phyloP scores from a whole-genome alignment of 2,888 invertebrate species.

The Myopa tessellatipennis region DNA sequence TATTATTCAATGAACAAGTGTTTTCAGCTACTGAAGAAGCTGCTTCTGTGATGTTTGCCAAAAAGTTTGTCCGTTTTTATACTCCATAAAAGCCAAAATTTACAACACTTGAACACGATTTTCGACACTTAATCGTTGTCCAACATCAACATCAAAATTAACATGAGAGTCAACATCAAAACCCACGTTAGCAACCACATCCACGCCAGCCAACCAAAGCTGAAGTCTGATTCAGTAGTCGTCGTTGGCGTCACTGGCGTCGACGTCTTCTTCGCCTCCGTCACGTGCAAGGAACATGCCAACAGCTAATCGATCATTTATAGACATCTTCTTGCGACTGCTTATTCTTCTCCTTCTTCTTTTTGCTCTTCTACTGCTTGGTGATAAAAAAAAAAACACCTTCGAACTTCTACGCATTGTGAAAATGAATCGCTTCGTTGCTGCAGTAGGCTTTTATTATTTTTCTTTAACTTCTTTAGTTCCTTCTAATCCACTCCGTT shows the following conservation, averaged over 20 bases:
- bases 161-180: neutral
- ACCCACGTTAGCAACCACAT: neutral
- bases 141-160: neutral
- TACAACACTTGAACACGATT: slow-evolving; percentile 26
- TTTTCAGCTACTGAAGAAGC: neutral
- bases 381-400: neutral
- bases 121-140: slow-evolving; percentile 8
- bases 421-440: neutral
- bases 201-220: neutral
- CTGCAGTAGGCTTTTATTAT: neutral
- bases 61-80: neutral
- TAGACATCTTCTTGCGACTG: neutral
- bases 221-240: neutral
- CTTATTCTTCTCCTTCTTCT: no score
- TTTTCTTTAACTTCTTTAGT: neutral
- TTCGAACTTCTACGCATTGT: neutral
- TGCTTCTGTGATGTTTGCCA: neutral
- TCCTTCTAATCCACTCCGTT: neutral
- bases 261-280: neutral
- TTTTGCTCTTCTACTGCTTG: neutral
- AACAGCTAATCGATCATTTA: slow-evolving; percentile 24
- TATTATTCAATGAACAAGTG: neutral
- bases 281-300: slow-evolving; percentile 2
- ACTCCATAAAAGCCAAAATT: slow-evolving; percentile 17
- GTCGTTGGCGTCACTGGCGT: neutral